phyloP scores from a whole-genome alignment of 2,888 invertebrate species.

The Lacanobia oleracea region DNA sequence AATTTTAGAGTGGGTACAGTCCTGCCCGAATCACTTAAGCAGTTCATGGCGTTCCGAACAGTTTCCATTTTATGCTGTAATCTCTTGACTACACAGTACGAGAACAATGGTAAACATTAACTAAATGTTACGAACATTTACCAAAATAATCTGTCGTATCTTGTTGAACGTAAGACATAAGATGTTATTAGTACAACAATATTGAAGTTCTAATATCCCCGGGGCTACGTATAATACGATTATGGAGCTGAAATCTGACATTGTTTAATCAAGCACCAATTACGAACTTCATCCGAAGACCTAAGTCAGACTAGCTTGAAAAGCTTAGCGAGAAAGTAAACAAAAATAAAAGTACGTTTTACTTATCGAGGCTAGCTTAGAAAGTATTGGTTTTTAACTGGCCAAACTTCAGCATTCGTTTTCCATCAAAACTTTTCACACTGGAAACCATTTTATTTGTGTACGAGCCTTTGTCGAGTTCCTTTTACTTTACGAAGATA shows the following conservation, averaged over 20 bases:
- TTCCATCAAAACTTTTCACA: conserved; percentile 72
- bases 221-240: conserved; percentile 24
- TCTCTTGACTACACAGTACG: conserved; percentile 3
- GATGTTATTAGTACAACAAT: conserved; percentile 33
- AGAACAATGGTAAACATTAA: conserved; percentile 15
- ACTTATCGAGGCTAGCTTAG: conserved; percentile 16
- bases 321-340: conserved; percentile 5
- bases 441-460: conserved; percentile 66
- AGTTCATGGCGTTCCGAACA: conserved; percentile 28
- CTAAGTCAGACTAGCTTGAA: conserved; percentile 18
- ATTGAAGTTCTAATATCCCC: conserved; percentile 41
- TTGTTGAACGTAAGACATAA: conserved; percentile 14
- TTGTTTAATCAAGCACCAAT: conserved; percentile 49
- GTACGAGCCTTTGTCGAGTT: conserved; percentile 57
- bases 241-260: conserved; percentile 29
- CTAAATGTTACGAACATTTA: conserved; percentile 31
- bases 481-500: conserved; percentile 57
- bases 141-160: conserved; percentile 21
- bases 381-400: conserved; percentile 60
- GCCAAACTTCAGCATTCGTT: conserved; percentile 65
- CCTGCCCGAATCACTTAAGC: conserved; percentile 23
- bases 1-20: conserved; percentile 39
- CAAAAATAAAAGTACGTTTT: conserved; percentile 13
- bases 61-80: conserved; percentile 17
- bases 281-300: conserved; percentile 34